Conservation (phyloP, 2,113 vertebrate genomes). For the Colistium nudipinnis region DNA sequence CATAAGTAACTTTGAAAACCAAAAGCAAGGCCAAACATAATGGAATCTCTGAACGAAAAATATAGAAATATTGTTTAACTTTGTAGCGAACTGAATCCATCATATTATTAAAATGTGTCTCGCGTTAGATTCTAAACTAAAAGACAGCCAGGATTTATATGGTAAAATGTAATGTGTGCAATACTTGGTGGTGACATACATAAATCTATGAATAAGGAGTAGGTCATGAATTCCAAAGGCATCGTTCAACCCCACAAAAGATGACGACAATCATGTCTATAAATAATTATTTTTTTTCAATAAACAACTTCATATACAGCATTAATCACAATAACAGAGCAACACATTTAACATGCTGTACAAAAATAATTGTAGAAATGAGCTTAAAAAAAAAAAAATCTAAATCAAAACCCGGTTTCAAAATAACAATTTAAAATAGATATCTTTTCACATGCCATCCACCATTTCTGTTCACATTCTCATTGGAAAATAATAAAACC, state of each 20-base stretch:
- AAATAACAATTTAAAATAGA: background rate
- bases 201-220: background rate
- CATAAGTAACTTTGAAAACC: background rate
- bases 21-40: background rate
- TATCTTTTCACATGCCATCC: slow-evolving; percentile 16
- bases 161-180: background rate
- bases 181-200: background rate
- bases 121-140: background rate
- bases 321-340: slow-evolving; percentile 5
- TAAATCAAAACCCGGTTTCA: slow-evolving; percentile 6
- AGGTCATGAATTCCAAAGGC: background rate
- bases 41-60: background rate
- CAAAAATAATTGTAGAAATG: slow-evolving; percentile 41
- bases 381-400: slow-evolving; percentile 30
- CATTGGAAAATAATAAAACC: slow-evolving; percentile 34
- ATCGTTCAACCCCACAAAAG: background rate
- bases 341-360: slow-evolving; percentile 40
- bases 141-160: background rate
- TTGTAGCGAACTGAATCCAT: slow-evolving; percentile 4
- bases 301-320: slow-evolving; percentile 30
- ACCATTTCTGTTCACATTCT: slow-evolving; percentile 63
- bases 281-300: slow-evolving; percentile 2
- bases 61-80: too few species aligned
- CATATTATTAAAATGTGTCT: background rate
- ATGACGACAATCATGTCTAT: background rate